Conservation (phyloP, 2,888 invertebrate genomes). For the Stenurella melanura region DNA sequence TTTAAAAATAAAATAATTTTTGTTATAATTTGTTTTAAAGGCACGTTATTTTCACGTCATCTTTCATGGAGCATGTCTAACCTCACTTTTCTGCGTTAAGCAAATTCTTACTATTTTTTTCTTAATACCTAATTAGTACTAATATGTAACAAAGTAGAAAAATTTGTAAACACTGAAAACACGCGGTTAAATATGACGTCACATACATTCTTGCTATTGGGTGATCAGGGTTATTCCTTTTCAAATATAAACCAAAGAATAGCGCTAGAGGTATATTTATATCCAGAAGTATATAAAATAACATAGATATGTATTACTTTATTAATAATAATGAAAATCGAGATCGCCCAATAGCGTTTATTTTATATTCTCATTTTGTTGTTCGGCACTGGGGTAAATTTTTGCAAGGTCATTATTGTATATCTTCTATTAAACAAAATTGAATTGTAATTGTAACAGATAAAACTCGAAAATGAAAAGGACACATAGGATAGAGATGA, state of each 20-base stretch:
- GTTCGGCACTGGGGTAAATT: not conserved
- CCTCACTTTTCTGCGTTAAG: not conserved
- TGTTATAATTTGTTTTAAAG: slow-evolving; percentile 10
- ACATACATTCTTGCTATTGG: not conserved
- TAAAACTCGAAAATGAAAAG: too few species aligned
- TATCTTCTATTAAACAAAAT: too few species aligned
- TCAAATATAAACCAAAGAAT: not conserved
- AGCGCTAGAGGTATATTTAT: not conserved
- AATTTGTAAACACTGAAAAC: not conserved
- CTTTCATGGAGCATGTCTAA: not conserved
- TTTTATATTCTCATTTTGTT: not conserved
- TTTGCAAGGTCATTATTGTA: not conserved
- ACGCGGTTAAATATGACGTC: not conserved
- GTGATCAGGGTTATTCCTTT: not conserved
- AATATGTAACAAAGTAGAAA: not conserved
- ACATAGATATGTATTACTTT: not conserved
- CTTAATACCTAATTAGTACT: not conserved
- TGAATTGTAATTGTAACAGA: too few species aligned
- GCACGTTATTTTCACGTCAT: slow-evolving; percentile 28
- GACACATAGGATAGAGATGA: too few species aligned
- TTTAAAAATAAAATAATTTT: not conserved
- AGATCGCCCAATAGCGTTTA: not conserved
- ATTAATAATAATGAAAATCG: not conserved
- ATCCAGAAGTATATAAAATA: not conserved
- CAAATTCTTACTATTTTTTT: not conserved